Percentiles rank a stretch among this genome's conserved stretches.
Evolutionary conservation across 2,797 vertebrate genomes (phyloP).

Genomic region (Otolemur crassicaudatus): DNA sequence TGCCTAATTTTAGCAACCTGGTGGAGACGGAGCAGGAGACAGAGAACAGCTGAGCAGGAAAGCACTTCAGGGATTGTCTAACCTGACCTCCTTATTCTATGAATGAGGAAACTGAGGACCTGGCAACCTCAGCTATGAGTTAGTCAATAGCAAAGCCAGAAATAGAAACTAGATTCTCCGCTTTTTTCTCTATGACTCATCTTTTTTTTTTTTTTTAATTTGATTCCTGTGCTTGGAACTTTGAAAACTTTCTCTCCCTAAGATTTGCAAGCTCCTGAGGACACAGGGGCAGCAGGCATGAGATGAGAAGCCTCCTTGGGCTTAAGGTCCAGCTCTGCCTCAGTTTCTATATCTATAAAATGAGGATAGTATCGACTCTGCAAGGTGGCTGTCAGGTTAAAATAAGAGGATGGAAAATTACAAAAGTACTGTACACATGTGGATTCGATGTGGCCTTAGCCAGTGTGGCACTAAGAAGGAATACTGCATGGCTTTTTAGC

Average conservation of each 20-base stretch:
- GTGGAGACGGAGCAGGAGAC: slow-evolving; percentile 57
- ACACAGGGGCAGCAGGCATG: neutral
- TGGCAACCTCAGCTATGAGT: neutral
- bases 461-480: rapidly evolving
- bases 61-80: neutral
- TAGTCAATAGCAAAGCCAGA: neutral
- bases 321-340: neutral
- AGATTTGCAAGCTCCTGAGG: neutral
- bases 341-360: neutral
- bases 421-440: neutral
- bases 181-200: neutral
- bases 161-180: slow-evolving; percentile 6
- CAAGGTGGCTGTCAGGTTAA: neutral
- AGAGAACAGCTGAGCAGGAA: slow-evolving; percentile 70
- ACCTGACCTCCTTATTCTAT: neutral
- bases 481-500: neutral
- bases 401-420: neutral
- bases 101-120: neutral
- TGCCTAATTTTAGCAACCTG: slow-evolving; percentile 68
- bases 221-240: neutral
- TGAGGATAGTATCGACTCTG: neutral
- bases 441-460: neutral
- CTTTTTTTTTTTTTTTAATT: neutral
- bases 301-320: neutral
- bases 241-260: neutral